A percentile compares a stretch with the other conserved stretches of the same genome.
Evolutionary conservation across 2,888 invertebrate genomes (phyloP).

Genomic region (Nezara viridula): DNA sequence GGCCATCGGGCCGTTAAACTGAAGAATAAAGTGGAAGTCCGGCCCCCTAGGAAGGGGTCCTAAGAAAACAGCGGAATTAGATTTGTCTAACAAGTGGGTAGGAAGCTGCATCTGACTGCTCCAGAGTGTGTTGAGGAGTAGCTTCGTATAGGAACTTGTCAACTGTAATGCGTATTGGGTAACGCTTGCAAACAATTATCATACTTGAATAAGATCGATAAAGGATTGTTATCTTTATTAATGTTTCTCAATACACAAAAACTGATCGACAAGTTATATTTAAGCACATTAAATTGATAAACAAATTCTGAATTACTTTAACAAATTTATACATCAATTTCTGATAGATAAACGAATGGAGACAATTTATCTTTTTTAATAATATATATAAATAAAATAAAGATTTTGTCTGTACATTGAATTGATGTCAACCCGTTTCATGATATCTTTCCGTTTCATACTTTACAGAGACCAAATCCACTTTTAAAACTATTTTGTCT

Average conservation of each 20-base stretch:
- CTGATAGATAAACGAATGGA: too few species aligned
- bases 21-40: slow-evolving; percentile 28
- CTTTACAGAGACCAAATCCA: too few species aligned
- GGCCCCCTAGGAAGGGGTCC: not conserved
- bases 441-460: too few species aligned
- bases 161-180: not conserved
- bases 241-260: not conserved
- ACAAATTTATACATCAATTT: too few species aligned
- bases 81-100: slow-evolving; percentile 26
- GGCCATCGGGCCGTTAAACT: slow-evolving; percentile 32
- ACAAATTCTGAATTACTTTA: too few species aligned
- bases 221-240: not conserved
- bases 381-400: too few species aligned
- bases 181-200: not conserved
- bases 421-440: too few species aligned
- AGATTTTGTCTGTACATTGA: too few species aligned
- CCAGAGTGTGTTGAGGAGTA: not conserved
- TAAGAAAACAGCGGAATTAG: slow-evolving; percentile 37
- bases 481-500: too few species aligned
- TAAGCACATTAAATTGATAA: too few species aligned
- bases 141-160: not conserved
- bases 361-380: too few species aligned
- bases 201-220: not conserved
- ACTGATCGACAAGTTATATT: not conserved
- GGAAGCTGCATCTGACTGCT: slow-evolving; percentile 4